Evolutionary conservation across 30 jellyfish, hydroid and myxozoan genomes (phyloP), one percentile per base, ranked within the genome.

Genomic region (Aurelia coerulea): DNA sequence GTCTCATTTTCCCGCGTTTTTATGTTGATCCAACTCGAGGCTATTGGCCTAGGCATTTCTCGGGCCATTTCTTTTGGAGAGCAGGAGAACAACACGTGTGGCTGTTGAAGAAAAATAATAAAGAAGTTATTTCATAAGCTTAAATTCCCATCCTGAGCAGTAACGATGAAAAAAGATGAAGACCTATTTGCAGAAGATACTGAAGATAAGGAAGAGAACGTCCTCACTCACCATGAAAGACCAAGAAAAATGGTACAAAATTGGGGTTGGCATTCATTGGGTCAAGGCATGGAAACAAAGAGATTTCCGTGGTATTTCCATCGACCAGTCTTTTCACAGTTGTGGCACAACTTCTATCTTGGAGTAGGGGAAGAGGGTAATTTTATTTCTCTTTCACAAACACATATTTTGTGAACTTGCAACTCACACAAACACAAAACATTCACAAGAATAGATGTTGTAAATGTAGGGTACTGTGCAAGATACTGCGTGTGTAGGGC

Each of bases 341-440:
- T 81, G 60, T 81, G 91, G 91, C 54, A 81, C 4, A 81, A 81
- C 49, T 52, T 73, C 2, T 81, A 81, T 81, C 65, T 81, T 17
- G 91, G 91, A 10, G 83, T 81, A 42, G 91, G 84, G 9, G 79
- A 81, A 16, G 91, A 68, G 15, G 81, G 84, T 81, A 65, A 23
- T 12, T 49, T 19, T 46, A 18, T 17, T 31, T 29, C 9, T 17
- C 39, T 7, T 0, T 1, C 23, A 68, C 10, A 5, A 19, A 19
- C 50, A 19, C 51, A 3, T 31, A 5, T 29, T 23, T 19, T 5
- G 10, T 6, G 33, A n/a, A 13, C 17, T 68, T 16, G 32, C 3
- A 18, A 0, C 34, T 62, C 32, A 62, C 12, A 33, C 69, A 60
- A 6, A 23, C 14, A 16, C 69, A 16, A 1, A 60, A 2, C 31